Evolutionary conservation across 2,113 vertebrate genomes (phyloP).

Genomic region (human (Homo sapiens)): DNA sequence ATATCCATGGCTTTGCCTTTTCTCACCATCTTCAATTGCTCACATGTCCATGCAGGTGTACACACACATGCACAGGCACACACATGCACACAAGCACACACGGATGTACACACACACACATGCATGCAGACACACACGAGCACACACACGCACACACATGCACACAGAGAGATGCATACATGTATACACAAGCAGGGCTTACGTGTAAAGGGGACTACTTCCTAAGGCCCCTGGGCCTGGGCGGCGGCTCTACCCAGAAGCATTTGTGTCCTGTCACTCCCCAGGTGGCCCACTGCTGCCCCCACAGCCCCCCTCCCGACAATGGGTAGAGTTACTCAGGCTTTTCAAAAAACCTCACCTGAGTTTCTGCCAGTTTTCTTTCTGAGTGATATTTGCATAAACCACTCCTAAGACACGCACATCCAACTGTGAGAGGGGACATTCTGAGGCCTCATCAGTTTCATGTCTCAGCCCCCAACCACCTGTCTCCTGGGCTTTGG

Average conservation of each 20-base stretch:
- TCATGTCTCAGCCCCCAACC: neutral
- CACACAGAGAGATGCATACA: too few relatives aligned
- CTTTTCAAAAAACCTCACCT: neutral
- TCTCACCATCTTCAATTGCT: neutral
- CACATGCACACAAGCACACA: too few relatives aligned
- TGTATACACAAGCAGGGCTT: too few relatives aligned
- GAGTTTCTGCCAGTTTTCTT: neutral
- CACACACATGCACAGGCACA: neutral
- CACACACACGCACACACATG: too few relatives aligned
- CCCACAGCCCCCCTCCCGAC: rapidly evolving
- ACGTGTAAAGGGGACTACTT: neutral
- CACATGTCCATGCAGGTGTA: rapidly evolving
- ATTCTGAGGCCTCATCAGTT: neutral
- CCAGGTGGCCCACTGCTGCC: neutral
- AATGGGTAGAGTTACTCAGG: neutral
- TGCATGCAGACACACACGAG: rapidly evolving
- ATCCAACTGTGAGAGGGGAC: neutral
- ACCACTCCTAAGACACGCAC: neutral
- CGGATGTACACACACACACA: too few relatives aligned
- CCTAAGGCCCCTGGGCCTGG: neutral
- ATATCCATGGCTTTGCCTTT: neutral
- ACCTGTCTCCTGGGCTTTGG: neutral
- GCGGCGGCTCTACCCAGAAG: rapidly evolving
- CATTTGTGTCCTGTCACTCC: neutral
- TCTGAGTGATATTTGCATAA: neutral